Percentiles rank a stretch among this genome's conserved stretches.
phyloP scores from a whole-genome alignment of 2,888 invertebrate species.

The Drosophila siamana region DNA sequence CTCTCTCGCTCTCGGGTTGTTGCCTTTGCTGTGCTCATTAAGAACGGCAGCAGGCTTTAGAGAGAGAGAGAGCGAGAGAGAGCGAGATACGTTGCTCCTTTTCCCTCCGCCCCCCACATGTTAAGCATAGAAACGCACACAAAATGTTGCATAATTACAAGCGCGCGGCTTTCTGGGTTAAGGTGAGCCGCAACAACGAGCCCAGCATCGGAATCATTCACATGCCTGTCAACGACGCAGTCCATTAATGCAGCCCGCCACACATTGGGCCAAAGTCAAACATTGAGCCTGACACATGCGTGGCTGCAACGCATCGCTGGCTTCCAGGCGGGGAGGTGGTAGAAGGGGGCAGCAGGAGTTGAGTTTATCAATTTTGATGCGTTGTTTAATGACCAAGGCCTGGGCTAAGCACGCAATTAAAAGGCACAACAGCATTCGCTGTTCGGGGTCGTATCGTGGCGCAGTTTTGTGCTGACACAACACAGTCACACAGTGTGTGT shows the following conservation, averaged over 20 bases:
- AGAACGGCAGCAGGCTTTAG: slow-evolving; percentile 18
- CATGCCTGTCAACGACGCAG: slow-evolving; percentile 48
- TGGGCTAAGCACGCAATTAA: slow-evolving; percentile 72
- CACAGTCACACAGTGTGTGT: no score
- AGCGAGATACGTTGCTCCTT: neutral
- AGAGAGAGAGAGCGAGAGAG: no score
- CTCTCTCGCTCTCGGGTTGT: slow-evolving; percentile 13
- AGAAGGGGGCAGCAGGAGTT: no score
- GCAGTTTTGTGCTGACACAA: neutral
- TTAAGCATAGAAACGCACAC: slow-evolving; percentile 21
- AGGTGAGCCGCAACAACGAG: slow-evolving; percentile 57
- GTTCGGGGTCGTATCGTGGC: neutral
- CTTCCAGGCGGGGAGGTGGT: no score
- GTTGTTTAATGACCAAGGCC: slow-evolving; percentile 67
- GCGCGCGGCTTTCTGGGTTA: slow-evolving; percentile 53
- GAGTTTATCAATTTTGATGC: slow-evolving; percentile 73
- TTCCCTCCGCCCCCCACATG: no score
- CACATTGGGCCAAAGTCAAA: slow-evolving; percentile 28
- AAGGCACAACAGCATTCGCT: slow-evolving; percentile 57
- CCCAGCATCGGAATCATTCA: slow-evolving; percentile 33
- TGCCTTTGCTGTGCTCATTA: slow-evolving; percentile 55
- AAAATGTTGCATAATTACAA: slow-evolving; percentile 71
- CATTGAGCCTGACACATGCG: slow-evolving; percentile 55
- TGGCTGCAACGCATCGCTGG: slow-evolving; percentile 52
- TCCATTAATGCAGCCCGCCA: slow-evolving; percentile 49